Evolutionary conservation across 2,797 vertebrate genomes (phyloP).

Genomic region (Menidia menidia): DNA sequence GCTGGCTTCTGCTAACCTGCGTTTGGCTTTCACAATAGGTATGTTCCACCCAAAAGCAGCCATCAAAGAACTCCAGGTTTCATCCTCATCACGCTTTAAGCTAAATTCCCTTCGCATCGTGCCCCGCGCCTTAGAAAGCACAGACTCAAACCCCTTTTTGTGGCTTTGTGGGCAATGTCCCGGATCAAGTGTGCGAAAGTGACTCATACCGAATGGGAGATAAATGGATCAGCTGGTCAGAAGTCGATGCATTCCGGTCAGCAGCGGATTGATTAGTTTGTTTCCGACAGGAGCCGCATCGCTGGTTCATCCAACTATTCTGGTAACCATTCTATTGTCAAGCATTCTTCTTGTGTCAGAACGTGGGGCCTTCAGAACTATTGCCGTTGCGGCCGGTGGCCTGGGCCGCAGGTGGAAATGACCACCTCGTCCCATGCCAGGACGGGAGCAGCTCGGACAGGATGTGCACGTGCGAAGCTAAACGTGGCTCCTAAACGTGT

Average conservation of each 20-base stretch:
- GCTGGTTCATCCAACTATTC: background rate
- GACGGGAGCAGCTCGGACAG: constrained; percentile 28
- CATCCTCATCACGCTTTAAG: too few relatives aligned
- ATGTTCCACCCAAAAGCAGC: too few relatives aligned
- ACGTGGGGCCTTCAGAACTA: constrained; percentile 36
- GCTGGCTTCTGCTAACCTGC: too few relatives aligned
- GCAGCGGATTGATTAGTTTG: constrained; percentile 22
- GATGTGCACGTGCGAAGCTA: constrained; percentile 15
- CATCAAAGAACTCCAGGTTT: too few relatives aligned
- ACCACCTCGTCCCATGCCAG: constrained; percentile 39
- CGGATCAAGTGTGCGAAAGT: background rate
- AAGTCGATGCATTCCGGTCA: background rate
- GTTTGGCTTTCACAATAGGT: too few relatives aligned
- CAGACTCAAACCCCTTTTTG: too few relatives aligned
- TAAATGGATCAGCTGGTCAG: background rate
- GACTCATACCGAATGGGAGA: background rate
- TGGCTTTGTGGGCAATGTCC: background rate
- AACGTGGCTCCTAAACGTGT: constrained; percentile 19
- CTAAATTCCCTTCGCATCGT: too few relatives aligned
- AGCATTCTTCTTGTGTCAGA: constrained; percentile 7
- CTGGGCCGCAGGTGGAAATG: constrained; percentile 34
- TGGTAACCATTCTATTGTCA: background rate
- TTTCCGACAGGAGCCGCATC: constrained; percentile 9
- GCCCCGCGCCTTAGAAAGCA: too few relatives aligned
- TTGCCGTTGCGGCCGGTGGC: constrained; percentile 30